Evolutionary conservation across 2,888 invertebrate genomes (phyloP).

Genomic region (Nebria brevicollis): DNA sequence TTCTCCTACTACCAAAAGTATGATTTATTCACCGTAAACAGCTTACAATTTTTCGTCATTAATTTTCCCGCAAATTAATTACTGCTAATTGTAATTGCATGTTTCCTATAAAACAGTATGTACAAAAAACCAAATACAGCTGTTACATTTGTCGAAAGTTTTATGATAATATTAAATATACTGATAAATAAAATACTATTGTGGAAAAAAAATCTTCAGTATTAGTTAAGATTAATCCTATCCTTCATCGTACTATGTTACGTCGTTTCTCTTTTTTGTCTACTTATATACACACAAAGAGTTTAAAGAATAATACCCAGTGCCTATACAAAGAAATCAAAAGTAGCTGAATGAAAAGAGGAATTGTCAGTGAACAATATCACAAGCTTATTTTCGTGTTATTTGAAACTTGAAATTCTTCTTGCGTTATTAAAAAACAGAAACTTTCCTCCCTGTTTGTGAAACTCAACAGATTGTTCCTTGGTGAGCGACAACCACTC

Average conservation of each 20-base stretch:
- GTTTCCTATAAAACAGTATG: neutral
- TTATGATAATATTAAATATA: too few relatives aligned
- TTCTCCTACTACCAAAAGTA: neutral
- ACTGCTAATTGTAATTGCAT: neutral
- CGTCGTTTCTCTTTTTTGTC: neutral
- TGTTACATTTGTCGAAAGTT: too few relatives aligned
- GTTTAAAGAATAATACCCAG: neutral
- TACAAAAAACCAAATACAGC: too few relatives aligned
- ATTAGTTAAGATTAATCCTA: neutral
- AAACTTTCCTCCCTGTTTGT: slow-evolving; percentile 7
- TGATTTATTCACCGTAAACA: neutral
- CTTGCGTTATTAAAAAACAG: slow-evolving; percentile 10
- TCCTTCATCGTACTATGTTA: neutral
- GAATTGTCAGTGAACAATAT: neutral
- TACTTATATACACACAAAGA: neutral
- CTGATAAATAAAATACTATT: too few relatives aligned
- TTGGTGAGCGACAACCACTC: neutral
- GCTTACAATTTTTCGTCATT: neutral
- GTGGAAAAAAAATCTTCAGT: too few relatives aligned
- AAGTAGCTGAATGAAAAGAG: neutral
- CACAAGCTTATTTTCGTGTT: slow-evolving; percentile 10
- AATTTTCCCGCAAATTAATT: neutral
- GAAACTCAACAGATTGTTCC: slow-evolving; percentile 16
- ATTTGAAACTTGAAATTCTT: slow-evolving; percentile 10
- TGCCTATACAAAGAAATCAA: neutral